Evolutionary conservation across 2,113 vertebrate species (phyloP).

Genomic region (Silurus meridionalis): DNA sequence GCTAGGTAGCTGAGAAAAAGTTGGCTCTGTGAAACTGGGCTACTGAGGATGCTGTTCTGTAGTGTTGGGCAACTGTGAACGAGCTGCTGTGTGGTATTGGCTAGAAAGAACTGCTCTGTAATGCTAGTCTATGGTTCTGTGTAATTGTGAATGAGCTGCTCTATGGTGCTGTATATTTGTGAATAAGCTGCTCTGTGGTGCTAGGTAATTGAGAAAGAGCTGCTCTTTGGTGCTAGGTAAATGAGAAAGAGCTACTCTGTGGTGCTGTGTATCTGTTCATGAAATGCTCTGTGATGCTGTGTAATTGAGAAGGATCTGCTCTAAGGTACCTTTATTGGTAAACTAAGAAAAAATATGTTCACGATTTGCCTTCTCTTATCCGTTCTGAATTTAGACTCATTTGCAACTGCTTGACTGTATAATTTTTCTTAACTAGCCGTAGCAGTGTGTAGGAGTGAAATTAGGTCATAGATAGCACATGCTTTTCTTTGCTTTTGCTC

Average conservation of each 20-base stretch:
- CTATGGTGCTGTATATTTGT: neutral
- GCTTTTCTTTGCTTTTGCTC: neutral
- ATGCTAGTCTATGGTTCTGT: neutral
- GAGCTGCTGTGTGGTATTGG: neutral
- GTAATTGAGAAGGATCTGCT: neutral
- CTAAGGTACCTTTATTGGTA: neutral
- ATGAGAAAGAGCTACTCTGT: neutral
- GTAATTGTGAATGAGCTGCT: neutral
- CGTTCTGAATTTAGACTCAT: constrained; percentile 39
- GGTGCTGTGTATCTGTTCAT: neutral
- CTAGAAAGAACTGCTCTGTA: neutral
- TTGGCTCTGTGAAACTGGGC: neutral
- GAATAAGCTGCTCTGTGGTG: neutral
- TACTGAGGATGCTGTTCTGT: neutral
- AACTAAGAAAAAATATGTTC: neutral
- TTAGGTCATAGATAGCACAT: constrained; percentile 47
- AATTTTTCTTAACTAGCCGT: constrained; percentile 47
- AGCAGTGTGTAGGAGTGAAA: constrained; percentile 48
- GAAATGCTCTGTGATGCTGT: neutral
- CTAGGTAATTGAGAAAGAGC: neutral
- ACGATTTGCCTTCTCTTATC: constrained; percentile 13
- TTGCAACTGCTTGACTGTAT: constrained; percentile 49
- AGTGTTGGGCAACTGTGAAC: neutral
- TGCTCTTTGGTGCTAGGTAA: neutral
- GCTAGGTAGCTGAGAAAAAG: neutral